Evolutionary conservation across 2,888 invertebrate genomes (phyloP), one percentile per base, ranked within the genome.

Genomic region (Falcaria lacertinaria): DNA sequence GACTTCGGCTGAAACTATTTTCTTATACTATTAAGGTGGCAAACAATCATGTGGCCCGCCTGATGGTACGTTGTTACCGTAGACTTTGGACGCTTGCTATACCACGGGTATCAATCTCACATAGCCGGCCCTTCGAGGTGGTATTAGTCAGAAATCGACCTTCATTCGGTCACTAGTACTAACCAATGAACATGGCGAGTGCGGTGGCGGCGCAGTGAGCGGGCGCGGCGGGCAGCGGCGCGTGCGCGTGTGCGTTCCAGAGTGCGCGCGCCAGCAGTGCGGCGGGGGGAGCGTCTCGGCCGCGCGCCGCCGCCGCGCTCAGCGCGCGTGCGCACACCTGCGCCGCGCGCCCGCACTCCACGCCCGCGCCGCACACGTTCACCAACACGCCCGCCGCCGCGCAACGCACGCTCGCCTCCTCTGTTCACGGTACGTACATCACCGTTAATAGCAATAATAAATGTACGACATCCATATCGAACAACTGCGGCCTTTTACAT

Each of bases 371-470:
- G 62, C 88, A 87, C 60, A 96, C 91, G 87, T 96, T 96, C 15
- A 96, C 95, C 39, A 96, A 90, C 33, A 96, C 95, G 1, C 96
- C 96, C 44, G 94, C 93, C 1, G 95, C 93, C 4, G 95, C 94
- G 68, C 93, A 93, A 0, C 95, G 91, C 13, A 96, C 89, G 56
- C 93, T 93, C 38, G 91, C 82, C 43, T 94, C 93, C 45, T 91
- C 92, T 84, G 83, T 4, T 67, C 64, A 44, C 2, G 5, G 28
- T 35, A 33, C 33, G 7, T 7, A 22, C 22, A 22, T 22, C 7
- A 6, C 7, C 5, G 19, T 19, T 5, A 19, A n/a, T n/a, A n/a
- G n/a, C n/a, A n/a, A n/a, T n/a, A n/a, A n/a, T n/a, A n/a, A n/a
- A n/a, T n/a, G n/a, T n/a, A n/a, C n/a, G n/a, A n/a, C n/a, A n/a